Evolutionary conservation across 2,797 vertebrate genomes (phyloP).

Genomic region (Trematomus bernacchii): DNA sequence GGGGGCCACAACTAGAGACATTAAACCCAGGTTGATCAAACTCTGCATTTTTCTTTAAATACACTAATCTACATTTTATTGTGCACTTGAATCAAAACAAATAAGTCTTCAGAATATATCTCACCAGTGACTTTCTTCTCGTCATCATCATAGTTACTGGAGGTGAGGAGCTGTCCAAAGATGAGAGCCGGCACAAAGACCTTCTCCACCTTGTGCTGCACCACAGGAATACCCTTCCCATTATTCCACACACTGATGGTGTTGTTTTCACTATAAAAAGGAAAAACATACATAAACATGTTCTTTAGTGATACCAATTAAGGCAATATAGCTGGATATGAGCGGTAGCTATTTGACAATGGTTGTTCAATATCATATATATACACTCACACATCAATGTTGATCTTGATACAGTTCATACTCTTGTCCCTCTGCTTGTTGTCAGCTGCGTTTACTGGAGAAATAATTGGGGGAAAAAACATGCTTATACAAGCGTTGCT

Average conservation of each 20-base stretch:
- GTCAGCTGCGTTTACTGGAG: slow-evolving; percentile 95
- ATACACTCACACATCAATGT: slow-evolving; percentile 94
- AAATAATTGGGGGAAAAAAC: not conserved
- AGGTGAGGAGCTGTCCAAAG: slow-evolving; percentile 98
- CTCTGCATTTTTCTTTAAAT: no score
- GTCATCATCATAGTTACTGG: slow-evolving; percentile 97
- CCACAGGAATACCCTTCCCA: slow-evolving; percentile 97
- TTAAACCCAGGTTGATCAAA: not conserved
- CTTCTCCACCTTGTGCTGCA: slow-evolving; percentile 98
- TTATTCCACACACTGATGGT: slow-evolving; percentile 97
- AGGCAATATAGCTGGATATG: not conserved
- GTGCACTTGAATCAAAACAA: not conserved
- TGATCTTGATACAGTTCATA: slow-evolving; percentile 96
- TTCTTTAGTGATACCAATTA: not conserved
- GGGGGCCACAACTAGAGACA: not conserved
- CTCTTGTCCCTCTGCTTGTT: slow-evolving; percentile 97
- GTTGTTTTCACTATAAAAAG: slow-evolving; percentile 92
- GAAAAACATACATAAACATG: not conserved
- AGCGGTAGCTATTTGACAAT: not conserved
- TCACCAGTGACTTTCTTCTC: slow-evolving; percentile 98
- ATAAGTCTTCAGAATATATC: slow-evolving; percentile 7
- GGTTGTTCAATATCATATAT: not conserved
- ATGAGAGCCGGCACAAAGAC: slow-evolving; percentile 97
- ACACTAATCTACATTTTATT: not conserved
- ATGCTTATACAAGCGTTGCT: not conserved